A percentile compares a stretch with the other conserved stretches of the same genome.
Conservation (phyloP, 2,888 invertebrate genomes). For the Bombylius major region DNA sequence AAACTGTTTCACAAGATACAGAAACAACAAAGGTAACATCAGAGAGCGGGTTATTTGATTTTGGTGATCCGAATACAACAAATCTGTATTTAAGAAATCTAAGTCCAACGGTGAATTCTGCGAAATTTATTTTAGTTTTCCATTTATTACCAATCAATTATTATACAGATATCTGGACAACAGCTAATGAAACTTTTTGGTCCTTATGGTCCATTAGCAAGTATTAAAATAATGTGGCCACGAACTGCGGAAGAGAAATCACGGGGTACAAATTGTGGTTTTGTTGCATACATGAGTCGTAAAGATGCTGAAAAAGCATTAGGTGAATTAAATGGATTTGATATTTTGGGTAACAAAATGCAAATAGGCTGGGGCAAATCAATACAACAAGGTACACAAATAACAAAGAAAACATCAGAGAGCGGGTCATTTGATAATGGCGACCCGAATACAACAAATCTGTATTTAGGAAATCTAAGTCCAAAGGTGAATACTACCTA, state of each 20-base stretch:
- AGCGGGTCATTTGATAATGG: slow-evolving; percentile 85
- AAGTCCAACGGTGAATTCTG: slow-evolving; percentile 69
- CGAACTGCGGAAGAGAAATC: slow-evolving; percentile 95
- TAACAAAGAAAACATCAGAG: slow-evolving; percentile 31
- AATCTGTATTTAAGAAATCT: slow-evolving; percentile 96
- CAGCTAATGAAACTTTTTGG: slow-evolving; percentile 97
- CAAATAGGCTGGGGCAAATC: slow-evolving; percentile 97
- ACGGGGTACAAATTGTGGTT: slow-evolving; percentile 92
- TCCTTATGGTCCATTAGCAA: slow-evolving; percentile 91
- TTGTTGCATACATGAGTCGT: slow-evolving; percentile 97
- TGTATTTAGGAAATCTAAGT: slow-evolving; percentile 94
- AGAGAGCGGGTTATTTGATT: slow-evolving; percentile 74
- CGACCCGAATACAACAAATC: slow-evolving; percentile 95
- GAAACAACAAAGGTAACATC: slow-evolving; percentile 25
- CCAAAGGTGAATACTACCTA: slow-evolving; percentile 62
- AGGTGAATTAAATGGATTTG: slow-evolving; percentile 74
- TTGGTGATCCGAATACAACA: slow-evolving; percentile 94
- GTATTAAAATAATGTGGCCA: slow-evolving; percentile 99
- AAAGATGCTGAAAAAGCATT: slow-evolving; percentile 91
- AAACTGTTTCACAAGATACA: slow-evolving; percentile 29
- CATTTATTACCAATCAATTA: not conserved
- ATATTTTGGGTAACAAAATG: slow-evolving; percentile 87
- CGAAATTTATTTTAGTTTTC: slow-evolving; percentile 2
- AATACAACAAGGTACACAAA: slow-evolving; percentile 45
- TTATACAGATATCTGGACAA: slow-evolving; percentile 77